Evolutionary conservation across 1,140 invertebrate genomes (phyloP).

Genomic region (Tetraneura akinire): DNA sequence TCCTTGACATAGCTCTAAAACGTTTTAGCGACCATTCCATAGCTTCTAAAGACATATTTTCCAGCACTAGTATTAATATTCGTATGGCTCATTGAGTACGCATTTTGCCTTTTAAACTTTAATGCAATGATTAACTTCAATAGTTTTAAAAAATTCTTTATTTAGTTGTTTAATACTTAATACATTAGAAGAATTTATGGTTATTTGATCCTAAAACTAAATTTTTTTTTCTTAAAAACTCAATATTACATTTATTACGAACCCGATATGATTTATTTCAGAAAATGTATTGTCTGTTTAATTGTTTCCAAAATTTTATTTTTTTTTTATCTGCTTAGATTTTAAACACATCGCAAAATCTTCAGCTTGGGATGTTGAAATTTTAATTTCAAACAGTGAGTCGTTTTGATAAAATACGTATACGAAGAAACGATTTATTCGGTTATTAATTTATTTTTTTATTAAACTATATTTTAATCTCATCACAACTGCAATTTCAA

Average conservation of each 20-base stretch:
- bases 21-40: background rate
- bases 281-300: background rate
- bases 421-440: slow-evolving; percentile 28
- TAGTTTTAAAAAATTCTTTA: slow-evolving; percentile 15
- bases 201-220: background rate
- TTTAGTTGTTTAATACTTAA: slow-evolving; percentile 11
- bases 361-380: background rate
- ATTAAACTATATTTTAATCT: too few relatives aligned
- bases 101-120: slow-evolving; percentile 14
- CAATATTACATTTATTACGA: background rate
- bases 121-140: slow-evolving; percentile 8
- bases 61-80: slow-evolving; percentile 14
- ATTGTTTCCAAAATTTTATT: background rate
- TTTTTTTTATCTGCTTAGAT: background rate
- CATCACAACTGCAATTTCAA: too few relatives aligned
- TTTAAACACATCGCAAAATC: background rate
- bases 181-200: background rate
- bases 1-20: background rate
- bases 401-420: slow-evolving; percentile 30
- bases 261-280: background rate
- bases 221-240: slow-evolving; percentile 1
- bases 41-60: slow-evolving; percentile 33
- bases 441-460: slow-evolving; percentile 26
- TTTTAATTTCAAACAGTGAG: slow-evolving; percentile 33
- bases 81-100: slow-evolving; percentile 25